phyloP scores from a whole-genome alignment of 2,888 invertebrate species.

The Eremobia ochroleuca region DNA sequence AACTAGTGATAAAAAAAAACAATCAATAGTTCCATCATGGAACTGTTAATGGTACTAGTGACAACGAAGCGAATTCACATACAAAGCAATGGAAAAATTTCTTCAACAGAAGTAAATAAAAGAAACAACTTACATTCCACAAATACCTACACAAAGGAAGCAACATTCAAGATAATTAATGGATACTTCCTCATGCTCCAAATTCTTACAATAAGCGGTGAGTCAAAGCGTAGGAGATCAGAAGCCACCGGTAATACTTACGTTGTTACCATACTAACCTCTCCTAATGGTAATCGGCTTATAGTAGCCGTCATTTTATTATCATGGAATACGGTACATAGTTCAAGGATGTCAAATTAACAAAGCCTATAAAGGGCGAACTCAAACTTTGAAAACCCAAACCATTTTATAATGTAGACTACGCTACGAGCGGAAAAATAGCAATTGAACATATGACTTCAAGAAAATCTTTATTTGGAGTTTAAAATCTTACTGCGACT shows the following conservation, averaged over 20 bases:
- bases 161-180: conserved; percentile 52
- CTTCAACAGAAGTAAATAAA: conserved; percentile 2
- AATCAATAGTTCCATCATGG: no score
- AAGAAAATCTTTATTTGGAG: not conserved
- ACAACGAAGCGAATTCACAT: no score
- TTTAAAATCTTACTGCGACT: not conserved
- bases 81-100: conserved; percentile 15
- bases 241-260: conserved; percentile 41
- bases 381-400: no score
- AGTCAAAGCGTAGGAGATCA: conserved; percentile 61
- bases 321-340: not conserved
- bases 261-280: conserved; percentile 19
- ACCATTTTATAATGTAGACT: not conserved
- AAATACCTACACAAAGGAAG: conserved; percentile 53
- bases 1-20: no score
- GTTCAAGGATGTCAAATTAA: conserved; percentile 14
- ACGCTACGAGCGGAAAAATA: not conserved
- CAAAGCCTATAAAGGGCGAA: not conserved
- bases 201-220: conserved; percentile 59
- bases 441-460: not conserved
- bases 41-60: no score
- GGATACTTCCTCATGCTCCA: conserved; percentile 64
- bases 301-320: conserved; percentile 34
- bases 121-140: conserved; percentile 35
- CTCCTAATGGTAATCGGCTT: conserved; percentile 25